Percentiles rank a stretch among this genome's conserved stretches.
These are phyloP conservation scores for Centruroides vittatus DNA, from an alignment of 1,140 invertebrate species.

Conservation along the genomic window DNA sequence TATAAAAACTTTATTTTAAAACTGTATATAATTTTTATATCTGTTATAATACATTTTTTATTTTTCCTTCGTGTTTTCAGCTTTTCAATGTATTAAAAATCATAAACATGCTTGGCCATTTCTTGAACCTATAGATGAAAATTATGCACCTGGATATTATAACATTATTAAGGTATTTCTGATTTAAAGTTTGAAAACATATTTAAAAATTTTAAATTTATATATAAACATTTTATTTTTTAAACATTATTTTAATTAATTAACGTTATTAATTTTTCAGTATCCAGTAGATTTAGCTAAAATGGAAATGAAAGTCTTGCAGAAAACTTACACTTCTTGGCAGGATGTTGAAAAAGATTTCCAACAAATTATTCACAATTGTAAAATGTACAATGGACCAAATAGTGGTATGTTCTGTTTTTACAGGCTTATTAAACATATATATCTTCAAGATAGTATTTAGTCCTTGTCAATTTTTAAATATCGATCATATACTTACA, in stretches of 20 bases:
- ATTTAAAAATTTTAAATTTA: not conserved
- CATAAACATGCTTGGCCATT: constrained; percentile 87
- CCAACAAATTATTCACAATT: constrained; percentile 79
- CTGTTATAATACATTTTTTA: no score
- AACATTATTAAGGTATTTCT: constrained; percentile 27
- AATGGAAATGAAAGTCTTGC: not conserved
- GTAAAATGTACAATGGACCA: constrained; percentile 74
- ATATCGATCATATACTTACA: no score
- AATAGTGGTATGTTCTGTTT: constrained; percentile 55
- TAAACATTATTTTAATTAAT: not conserved
- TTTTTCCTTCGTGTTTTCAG: constrained; percentile 21
- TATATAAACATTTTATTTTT: not conserved
- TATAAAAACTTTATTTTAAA: no score
- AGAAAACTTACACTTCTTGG: constrained; percentile 56
- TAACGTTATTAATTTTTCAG: constrained; percentile 2
- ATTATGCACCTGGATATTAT: constrained; percentile 77
- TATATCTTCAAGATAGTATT: no score
- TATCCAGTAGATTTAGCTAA: constrained; percentile 5
- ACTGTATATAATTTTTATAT: no score
- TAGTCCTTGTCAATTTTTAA: no score
- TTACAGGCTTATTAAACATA: not conserved
- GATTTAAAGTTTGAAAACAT: not conserved
- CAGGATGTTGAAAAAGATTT: constrained; percentile 73
- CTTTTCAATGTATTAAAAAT: constrained; percentile 63
- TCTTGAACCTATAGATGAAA: constrained; percentile 74